phyloP scores from a whole-genome alignment of 2,888 invertebrate genomes.

The Venustoraphidia nigricollis region DNA sequence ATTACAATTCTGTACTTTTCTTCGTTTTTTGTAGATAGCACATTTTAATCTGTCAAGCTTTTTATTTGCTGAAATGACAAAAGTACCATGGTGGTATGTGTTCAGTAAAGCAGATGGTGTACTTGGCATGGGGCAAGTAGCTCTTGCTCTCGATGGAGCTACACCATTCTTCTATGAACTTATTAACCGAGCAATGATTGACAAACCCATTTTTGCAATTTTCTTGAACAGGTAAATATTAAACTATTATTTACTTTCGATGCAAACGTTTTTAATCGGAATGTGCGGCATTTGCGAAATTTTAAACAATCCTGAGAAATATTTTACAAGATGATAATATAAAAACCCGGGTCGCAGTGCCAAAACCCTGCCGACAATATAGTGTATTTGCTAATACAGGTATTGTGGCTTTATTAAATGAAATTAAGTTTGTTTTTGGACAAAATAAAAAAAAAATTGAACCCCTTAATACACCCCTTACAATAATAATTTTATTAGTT shows the following conservation, averaged over 20 bases:
- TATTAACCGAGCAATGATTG: conserved; percentile 32
- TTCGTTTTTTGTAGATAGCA: conserved; percentile 29
- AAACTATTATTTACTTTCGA: neutral
- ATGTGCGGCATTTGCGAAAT: too few relatives aligned
- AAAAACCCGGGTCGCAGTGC: too few relatives aligned
- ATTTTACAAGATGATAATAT: too few relatives aligned
- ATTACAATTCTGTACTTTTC: neutral
- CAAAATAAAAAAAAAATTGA: too few relatives aligned
- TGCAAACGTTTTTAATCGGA: too few relatives aligned
- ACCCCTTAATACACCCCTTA: too few relatives aligned
- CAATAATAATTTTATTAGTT: too few relatives aligned
- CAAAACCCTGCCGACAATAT: too few relatives aligned
- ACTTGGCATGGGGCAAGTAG: conserved; percentile 44
- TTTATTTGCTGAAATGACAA: conserved; percentile 54
- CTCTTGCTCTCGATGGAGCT: conserved; percentile 35
- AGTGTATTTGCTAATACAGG: too few relatives aligned
- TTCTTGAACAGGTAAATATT: conserved; percentile 44
- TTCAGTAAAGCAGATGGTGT: conserved; percentile 57
- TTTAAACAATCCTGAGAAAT: too few relatives aligned
- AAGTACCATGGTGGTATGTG: conserved; percentile 46
- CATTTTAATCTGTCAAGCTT: conserved; percentile 38
- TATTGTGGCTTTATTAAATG: too few relatives aligned
- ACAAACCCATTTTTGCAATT: conserved; percentile 45
- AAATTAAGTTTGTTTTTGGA: too few relatives aligned
- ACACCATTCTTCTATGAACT: conserved; percentile 51